Evolutionary conservation across 2,888 invertebrate species (phyloP).

Genomic region (Hecatera dysodea): DNA sequence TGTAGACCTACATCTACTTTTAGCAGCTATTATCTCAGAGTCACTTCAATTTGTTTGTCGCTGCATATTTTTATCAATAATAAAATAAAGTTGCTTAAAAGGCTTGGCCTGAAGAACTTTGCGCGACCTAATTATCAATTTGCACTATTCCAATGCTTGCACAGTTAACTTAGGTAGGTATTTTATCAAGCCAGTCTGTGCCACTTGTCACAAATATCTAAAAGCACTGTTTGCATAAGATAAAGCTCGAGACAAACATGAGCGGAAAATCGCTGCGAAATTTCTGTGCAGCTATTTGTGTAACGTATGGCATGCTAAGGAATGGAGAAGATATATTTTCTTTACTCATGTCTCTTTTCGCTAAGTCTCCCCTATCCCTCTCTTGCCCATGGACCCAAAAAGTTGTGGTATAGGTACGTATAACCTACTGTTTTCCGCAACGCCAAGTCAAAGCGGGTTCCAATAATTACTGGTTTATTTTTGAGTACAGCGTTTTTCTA

Average conservation of each 20-base stretch:
- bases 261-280: not conserved
- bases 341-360: not conserved
- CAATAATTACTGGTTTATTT: conserved; percentile 2
- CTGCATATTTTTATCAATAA: not conserved
- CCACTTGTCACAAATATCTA: conserved; percentile 11
- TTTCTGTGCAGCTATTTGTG: not conserved
- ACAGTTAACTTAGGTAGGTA: not conserved
- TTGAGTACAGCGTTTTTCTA: not conserved
- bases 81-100: not conserved
- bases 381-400: too few species aligned
- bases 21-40: not conserved
- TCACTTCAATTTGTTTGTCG: not conserved
- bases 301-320: not conserved
- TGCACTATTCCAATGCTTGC: not conserved
- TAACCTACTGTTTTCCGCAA: too few species aligned
- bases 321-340: not conserved
- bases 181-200: not conserved
- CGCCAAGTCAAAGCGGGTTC: too few species aligned
- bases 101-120: conserved; percentile 3
- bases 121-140: conserved; percentile 1
- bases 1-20: too few species aligned
- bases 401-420: too few species aligned
- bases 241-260: not conserved
- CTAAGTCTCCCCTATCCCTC: not conserved
- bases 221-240: conserved; percentile 8